phyloP scores from a whole-genome alignment of 2,888 invertebrate genomes.

The Phortica magna region DNA sequence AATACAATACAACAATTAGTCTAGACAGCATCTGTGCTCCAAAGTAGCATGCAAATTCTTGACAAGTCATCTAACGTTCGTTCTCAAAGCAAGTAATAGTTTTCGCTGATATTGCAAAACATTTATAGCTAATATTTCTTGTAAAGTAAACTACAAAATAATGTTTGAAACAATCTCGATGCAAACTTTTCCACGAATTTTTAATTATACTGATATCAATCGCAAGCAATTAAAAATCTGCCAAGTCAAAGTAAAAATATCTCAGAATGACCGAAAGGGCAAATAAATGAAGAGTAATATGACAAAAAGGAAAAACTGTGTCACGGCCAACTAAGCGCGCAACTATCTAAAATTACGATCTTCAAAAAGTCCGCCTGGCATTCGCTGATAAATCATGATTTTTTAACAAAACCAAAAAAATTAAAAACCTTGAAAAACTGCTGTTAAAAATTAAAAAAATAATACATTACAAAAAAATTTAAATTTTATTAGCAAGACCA shows the following conservation, averaged over 20 bases:
- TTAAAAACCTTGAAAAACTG: not conserved
- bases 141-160: not conserved
- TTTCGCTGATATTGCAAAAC: not conserved
- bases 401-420: not conserved
- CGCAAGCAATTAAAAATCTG: slow-evolving; percentile 20
- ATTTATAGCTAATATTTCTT: not conserved
- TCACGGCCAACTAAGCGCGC: too few relatives aligned
- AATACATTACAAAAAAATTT: too few relatives aligned
- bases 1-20: slow-evolving; percentile 24
- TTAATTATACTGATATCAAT: slow-evolving; percentile 20
- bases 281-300: not conserved
- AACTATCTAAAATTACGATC: slow-evolving; percentile 10
- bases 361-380: not conserved
- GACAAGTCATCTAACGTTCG: not conserved
- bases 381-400: not conserved
- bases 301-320: not conserved
- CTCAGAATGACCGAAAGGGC: not conserved
- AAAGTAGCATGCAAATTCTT: slow-evolving; percentile 15
- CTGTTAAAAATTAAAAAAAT: not conserved
- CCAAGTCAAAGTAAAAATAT: not conserved
- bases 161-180: not conserved
- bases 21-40: slow-evolving; percentile 43
- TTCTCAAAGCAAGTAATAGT: not conserved
- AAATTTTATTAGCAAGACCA: too few relatives aligned
- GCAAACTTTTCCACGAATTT: not conserved